Conservation (phyloP, 2,888 invertebrate species). For the Callosobruchus maculatus region DNA sequence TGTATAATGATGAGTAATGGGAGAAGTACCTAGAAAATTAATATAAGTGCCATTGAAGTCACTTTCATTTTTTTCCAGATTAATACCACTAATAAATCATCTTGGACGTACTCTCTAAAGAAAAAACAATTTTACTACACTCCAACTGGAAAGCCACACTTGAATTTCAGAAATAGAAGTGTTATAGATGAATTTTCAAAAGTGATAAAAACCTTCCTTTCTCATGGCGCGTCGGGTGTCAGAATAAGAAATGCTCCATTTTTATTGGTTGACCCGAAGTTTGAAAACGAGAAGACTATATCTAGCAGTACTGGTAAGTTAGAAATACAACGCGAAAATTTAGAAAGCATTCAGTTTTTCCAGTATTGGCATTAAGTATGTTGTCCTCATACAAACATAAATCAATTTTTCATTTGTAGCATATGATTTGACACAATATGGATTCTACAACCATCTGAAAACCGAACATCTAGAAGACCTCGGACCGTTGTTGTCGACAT, state of each 20-base stretch:
- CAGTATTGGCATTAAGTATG: no score
- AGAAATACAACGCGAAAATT: not conserved
- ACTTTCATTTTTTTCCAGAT: constrained; percentile 23
- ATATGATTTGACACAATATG: constrained; percentile 54
- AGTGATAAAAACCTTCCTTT: constrained; percentile 68
- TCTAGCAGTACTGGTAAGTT: constrained; percentile 34
- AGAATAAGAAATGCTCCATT: constrained; percentile 67
- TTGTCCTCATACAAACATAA: no score
- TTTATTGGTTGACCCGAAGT: constrained; percentile 57
- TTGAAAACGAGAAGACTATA: constrained; percentile 52
- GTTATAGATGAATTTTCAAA: constrained; percentile 65
- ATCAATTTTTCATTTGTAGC: not conserved
- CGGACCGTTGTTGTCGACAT: constrained; percentile 58
- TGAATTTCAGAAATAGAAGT: constrained; percentile 71
- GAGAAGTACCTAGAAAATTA: no score
- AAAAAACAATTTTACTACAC: constrained; percentile 75
- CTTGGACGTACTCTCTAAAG: constrained; percentile 66
- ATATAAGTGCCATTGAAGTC: no score
- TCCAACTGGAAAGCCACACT: constrained; percentile 73
- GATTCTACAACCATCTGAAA: constrained; percentile 61
- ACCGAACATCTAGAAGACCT: constrained; percentile 63
- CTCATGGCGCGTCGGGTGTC: constrained; percentile 78
- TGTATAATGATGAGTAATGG: no score
- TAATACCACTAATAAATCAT: constrained; percentile 50
- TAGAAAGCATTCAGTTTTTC: no score